phyloP scores from a whole-genome alignment of 2,888 invertebrate species.

The Melipona bicolor region DNA sequence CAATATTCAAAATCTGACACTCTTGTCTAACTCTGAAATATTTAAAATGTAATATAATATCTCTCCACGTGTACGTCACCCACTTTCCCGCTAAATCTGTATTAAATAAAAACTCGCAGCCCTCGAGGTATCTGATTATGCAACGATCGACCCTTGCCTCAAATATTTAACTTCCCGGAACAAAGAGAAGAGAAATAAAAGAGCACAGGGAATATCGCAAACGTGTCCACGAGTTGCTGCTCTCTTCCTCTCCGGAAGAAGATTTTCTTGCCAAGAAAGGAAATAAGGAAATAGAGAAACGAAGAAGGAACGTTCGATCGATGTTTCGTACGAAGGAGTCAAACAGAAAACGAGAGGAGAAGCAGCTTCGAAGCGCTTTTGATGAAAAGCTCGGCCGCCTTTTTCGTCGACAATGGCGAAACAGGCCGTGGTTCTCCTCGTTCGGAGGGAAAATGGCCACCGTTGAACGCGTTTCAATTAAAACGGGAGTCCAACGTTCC shows the following conservation, averaged over 20 bases:
- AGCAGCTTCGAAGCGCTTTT: background rate
- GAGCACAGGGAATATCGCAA: background rate
- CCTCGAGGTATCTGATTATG: background rate
- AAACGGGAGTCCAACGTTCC: background rate
- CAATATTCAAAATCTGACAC: no score
- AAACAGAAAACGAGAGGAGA: no score
- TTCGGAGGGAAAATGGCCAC: background rate
- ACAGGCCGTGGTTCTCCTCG: background rate
- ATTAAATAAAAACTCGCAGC: no score
- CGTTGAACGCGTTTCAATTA: constrained; percentile 8
- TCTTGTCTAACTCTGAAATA: no score
- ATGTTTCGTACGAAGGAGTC: background rate
- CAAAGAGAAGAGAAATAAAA: background rate
- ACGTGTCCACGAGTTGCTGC: background rate
- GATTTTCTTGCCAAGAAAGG: background rate
- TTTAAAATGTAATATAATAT: no score
- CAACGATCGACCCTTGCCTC: background rate
- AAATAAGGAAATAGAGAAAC: background rate
- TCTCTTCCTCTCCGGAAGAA: background rate
- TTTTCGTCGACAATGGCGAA: background rate
- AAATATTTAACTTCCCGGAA: background rate
- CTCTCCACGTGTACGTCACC: no score
- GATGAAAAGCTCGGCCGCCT: background rate
- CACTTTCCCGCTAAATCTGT: no score
- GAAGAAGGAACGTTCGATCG: background rate